Conservation (phyloP, 2,113 vertebrate genomes). For the Monopterus albus region DNA sequence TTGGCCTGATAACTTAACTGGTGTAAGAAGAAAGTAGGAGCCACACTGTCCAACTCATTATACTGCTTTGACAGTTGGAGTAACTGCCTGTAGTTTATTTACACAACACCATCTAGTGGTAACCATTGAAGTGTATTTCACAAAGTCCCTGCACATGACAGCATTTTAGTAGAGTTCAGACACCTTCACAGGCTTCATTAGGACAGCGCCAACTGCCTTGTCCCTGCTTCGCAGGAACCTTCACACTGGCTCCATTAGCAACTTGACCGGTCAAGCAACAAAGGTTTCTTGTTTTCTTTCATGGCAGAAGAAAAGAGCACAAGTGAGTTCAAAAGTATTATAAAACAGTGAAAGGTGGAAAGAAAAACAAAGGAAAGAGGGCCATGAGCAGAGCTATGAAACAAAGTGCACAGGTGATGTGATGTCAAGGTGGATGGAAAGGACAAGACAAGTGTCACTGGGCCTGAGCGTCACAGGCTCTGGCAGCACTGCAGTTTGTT, state of each 20-base stretch:
- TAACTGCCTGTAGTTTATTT: constrained; percentile 59
- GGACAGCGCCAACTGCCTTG: constrained; percentile 18
- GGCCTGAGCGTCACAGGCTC: constrained; percentile 90
- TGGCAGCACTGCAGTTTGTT: constrained; percentile 98
- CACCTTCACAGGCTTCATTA: constrained; percentile 45
- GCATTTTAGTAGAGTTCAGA: constrained; percentile 39
- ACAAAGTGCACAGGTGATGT: constrained; percentile 69
- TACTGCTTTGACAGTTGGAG: constrained; percentile 59
- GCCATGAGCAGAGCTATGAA: constrained; percentile 62
- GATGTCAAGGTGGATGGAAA: constrained; percentile 49
- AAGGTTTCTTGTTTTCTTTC: constrained; percentile 66
- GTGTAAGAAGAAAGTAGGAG: constrained; percentile 36
- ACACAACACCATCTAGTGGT: constrained; percentile 79
- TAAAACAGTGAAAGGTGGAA: constrained; percentile 65
- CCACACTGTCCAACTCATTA: constrained; percentile 51
- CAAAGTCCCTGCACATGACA: constrained; percentile 18
- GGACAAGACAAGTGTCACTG: constrained; percentile 37
- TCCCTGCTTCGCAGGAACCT: constrained; percentile 58
- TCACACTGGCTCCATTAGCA: constrained; percentile 49
- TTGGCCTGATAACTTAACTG: constrained; percentile 65
- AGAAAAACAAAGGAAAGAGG: constrained; percentile 47
- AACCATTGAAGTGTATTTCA: constrained; percentile 53
- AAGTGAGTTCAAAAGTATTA: constrained; percentile 61
- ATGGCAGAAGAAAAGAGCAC: constrained; percentile 65
- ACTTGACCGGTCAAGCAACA: constrained; percentile 47